Conservation (phyloP, 2,797 vertebrate species). For the Tokudaia tokunoshimensis region DNA sequence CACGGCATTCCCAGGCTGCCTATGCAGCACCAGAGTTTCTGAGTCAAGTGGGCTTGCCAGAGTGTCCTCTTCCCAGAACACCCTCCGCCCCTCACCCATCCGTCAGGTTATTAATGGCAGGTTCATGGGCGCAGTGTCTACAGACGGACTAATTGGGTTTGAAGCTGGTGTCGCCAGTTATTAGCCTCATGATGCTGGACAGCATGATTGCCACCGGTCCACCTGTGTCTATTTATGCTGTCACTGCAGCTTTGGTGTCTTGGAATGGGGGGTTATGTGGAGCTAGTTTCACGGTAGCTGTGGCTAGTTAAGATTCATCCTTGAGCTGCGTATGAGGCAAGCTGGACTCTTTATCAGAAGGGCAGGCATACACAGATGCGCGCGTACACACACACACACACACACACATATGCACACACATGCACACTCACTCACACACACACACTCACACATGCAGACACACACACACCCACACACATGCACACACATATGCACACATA, state of each 20-base stretch:
- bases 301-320: neutral
- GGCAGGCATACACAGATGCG: neutral
- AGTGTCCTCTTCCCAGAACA: neutral
- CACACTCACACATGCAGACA: rapidly evolving
- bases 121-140: neutral
- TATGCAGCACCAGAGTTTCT: constrained; percentile 58
- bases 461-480: too few species aligned
- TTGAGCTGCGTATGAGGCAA: neutral
- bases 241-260: neutral
- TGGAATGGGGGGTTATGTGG: neutral
- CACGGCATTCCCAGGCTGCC: constrained; percentile 51
- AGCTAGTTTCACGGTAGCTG: neutral
- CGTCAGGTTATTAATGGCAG: neutral
- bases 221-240: too few species aligned
- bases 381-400: rapidly evolving
- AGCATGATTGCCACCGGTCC: rapidly evolving
- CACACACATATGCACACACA: rapidly evolving
- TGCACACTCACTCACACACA: rapidly evolving
- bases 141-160: neutral
- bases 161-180: neutral
- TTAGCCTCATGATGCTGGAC: neutral
- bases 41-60: neutral
- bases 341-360: neutral
- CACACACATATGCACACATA: too few species aligned
- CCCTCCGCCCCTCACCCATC: neutral